Percentiles rank a stretch among this genome's conserved stretches.
phyloP scores from a whole-genome alignment of 2,888 invertebrate species.

The Tromatobia lineatoria region DNA sequence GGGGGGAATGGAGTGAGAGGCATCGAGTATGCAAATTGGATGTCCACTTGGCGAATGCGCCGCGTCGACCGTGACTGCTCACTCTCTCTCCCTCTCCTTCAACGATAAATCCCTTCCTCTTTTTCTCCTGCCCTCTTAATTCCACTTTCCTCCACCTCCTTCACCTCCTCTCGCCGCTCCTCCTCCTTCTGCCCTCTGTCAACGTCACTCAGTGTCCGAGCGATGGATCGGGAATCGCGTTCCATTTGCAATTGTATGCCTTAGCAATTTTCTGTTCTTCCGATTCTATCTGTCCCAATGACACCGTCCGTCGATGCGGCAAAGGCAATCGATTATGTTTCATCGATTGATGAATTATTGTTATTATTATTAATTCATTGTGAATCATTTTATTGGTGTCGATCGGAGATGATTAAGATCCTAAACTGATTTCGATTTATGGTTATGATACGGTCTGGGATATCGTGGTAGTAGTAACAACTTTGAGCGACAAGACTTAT shows the following conservation, averaged over 20 bases:
- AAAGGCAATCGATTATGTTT: conserved; percentile 48
- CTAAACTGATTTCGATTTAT: conserved; percentile 1
- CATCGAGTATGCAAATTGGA: conserved; percentile 78
- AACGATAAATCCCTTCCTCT: conserved; percentile 61
- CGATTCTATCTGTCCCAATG: conserved; percentile 9
- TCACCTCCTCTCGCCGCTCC: conserved; percentile 51
- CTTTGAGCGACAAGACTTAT: no score
- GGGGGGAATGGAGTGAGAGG: conserved; percentile 31
- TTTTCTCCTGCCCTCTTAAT: conserved; percentile 40
- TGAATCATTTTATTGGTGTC: neutral
- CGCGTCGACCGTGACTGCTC: conserved; percentile 72
- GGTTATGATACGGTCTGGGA: neutral
- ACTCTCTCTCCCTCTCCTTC: conserved; percentile 24
- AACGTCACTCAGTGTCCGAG: conserved; percentile 63
- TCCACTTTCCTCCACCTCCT: conserved; percentile 64
- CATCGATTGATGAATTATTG: conserved; percentile 51
- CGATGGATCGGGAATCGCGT: conserved; percentile 58
- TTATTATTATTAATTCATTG: conserved; percentile 13
- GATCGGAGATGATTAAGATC: neutral
- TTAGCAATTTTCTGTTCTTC: conserved; percentile 11
- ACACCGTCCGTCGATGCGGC: conserved; percentile 41
- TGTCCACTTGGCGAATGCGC: conserved; percentile 73
- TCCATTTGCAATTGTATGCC: conserved; percentile 60
- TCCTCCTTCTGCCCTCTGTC: conserved; percentile 56
- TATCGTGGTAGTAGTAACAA: no score